Evolutionary conservation across 1,140 invertebrate species (phyloP), one percentile per base, ranked within the genome.

Genomic region (Whitmania pigra): DNA sequence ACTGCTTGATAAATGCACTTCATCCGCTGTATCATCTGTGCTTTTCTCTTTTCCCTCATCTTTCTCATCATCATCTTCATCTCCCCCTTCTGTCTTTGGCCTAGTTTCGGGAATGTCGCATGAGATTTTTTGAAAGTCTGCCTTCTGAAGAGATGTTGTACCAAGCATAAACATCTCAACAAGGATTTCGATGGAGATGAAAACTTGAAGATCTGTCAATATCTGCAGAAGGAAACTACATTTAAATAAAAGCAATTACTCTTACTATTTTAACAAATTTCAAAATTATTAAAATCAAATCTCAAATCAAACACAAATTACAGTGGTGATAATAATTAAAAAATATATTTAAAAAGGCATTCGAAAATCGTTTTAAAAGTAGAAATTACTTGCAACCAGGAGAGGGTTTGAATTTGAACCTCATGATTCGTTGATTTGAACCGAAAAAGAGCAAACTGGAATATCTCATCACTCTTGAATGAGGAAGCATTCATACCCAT

Each of bases 401-500:
- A 88, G 6, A 98, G 83, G 0, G 94, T 93, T 80, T 97, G 93
- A 75, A 93, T 88, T 82, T 97, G 92, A 6, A 95, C 90, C 78
- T 89, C 89, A 0, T 91, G 88, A 55, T 88, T 88, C 0, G 89
- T 89, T 77, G 90, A 89, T 75, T 89, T 87, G 78, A 97, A 95
- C 66, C 93, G 85, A 54, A 89, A 87, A 1, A 88, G 88, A 18
- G 97, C 88, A 83, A 99, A 99, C 76, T 91, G 89, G 81, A 96
- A 99, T 87, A 99, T 90, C 78, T 92, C 90, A 71, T 90, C 89
- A 0, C 91, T 88, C 81, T 94, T 90, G 79, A 98, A 94, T 29
- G 94, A 93, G 22, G 97, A 83, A 49, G 94, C 92, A 78, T 90
- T 93, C 87, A 97, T 90, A 77, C 97, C 93, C 0, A 93, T 89